A percentile compares a stretch with the other conserved stretches of the same genome.
Evolutionary conservation across 2,797 vertebrate genomes (phyloP).

Genomic region (Anas bernieri): DNA sequence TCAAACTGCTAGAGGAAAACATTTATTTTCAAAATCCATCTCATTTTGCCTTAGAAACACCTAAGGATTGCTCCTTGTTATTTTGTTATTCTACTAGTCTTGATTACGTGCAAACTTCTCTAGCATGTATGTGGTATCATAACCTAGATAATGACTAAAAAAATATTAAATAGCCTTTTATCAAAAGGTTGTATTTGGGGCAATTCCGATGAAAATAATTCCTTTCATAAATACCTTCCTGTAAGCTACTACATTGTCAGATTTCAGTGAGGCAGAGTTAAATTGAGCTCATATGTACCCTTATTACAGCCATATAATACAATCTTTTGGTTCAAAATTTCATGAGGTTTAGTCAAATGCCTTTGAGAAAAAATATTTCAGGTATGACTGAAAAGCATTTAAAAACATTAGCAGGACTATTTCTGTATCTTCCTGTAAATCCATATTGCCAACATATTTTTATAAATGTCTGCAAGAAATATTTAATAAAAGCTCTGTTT

Average conservation of each 20-base stretch:
- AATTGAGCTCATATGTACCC: neutral
- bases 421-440: neutral
- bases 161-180: neutral
- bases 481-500: neutral
- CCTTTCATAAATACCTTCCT: neutral
- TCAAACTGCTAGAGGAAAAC: neutral
- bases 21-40: neutral
- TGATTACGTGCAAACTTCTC: neutral
- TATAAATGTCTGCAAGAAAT: neutral
- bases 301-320: neutral
- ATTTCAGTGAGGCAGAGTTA: neutral
- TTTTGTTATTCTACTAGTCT: neutral
- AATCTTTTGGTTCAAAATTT: constrained; percentile 32
- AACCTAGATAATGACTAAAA: neutral
- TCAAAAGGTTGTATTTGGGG: neutral
- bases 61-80: neutral
- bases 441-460: neutral
- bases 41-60: constrained; percentile 13
- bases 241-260: neutral
- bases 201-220: neutral
- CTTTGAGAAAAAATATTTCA: neutral
- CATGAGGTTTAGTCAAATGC: neutral
- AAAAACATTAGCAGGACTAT: neutral
- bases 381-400: neutral
- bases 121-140: neutral